Conservation (phyloP, 2,797 vertebrate genomes). For the Coregonus ussuriensis region DNA sequence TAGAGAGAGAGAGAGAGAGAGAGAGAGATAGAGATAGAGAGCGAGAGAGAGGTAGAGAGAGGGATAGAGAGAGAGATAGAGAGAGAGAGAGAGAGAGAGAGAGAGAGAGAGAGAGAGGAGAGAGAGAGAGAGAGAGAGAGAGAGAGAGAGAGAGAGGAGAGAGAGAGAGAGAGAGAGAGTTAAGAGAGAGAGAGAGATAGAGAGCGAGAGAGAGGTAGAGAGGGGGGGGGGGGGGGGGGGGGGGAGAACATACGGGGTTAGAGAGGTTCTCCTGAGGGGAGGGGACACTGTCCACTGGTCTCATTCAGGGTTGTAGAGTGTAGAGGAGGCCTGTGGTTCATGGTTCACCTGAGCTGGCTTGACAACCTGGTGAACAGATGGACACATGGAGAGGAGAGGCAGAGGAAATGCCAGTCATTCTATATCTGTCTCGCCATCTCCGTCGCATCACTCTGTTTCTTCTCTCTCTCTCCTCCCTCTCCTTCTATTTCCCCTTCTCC, state of each 20-base stretch:
- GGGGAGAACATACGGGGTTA: slow-evolving; percentile 1
- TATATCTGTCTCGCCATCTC: slow-evolving; percentile 37
- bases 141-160: no score
- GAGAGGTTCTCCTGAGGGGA: slow-evolving; percentile 43
- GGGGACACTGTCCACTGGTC: slow-evolving; percentile 31
- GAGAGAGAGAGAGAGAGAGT: not conserved
- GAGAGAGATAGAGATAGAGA: not conserved
- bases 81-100: no score
- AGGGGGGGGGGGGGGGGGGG: no score
- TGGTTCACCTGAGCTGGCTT: slow-evolving; percentile 44
- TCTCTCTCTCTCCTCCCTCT: slow-evolving; percentile 32
- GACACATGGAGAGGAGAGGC: slow-evolving; percentile 52
- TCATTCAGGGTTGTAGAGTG: slow-evolving; percentile 44
- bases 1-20: no score
- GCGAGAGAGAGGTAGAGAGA: no score
- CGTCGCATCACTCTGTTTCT: slow-evolving; percentile 4
- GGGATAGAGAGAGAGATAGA: no score
- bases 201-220: not conserved
- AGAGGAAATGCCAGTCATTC: slow-evolving; percentile 29
- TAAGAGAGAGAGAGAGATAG: not conserved
- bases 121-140: not conserved
- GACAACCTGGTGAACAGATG: slow-evolving; percentile 46
- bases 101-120: no score
- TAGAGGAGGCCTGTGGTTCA: slow-evolving; percentile 34
- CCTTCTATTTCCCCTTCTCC: slow-evolving; percentile 6